Evolutionary conservation across 2,888 invertebrate genomes (phyloP).

Genomic region (Agrochola macilenta): DNA sequence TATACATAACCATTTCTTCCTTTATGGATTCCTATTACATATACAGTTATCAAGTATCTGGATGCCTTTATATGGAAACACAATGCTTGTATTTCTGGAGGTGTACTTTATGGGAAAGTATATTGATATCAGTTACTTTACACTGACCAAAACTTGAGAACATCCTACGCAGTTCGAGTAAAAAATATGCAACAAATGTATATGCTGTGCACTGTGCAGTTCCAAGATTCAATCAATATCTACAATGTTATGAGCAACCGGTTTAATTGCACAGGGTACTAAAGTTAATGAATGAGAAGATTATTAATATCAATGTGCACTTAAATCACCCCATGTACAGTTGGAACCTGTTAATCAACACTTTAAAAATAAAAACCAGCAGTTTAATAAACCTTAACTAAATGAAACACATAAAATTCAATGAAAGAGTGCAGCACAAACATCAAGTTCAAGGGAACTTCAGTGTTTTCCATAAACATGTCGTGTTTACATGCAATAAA

Average conservation of each 20-base stretch:
- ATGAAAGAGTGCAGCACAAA: slow-evolving; percentile 53
- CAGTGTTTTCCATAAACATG: slow-evolving; percentile 72
- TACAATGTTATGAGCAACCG: slow-evolving; percentile 9
- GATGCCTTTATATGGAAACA: slow-evolving; percentile 27
- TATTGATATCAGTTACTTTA: slow-evolving; percentile 13
- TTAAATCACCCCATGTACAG: slow-evolving; percentile 29
- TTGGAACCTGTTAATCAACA: slow-evolving; percentile 31
- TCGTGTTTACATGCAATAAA: slow-evolving; percentile 78
- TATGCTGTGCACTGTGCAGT: background rate
- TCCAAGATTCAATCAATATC: slow-evolving; percentile 27
- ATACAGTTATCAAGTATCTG: slow-evolving; percentile 48
- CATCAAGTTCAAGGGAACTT: slow-evolving; percentile 68
- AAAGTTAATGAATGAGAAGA: slow-evolving; percentile 39
- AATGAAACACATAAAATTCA: slow-evolving; percentile 55
- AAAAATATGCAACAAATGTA: background rate
- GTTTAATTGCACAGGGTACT: slow-evolving; percentile 31
- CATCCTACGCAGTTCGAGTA: background rate
- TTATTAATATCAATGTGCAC: slow-evolving; percentile 36
- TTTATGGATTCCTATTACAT: slow-evolving; percentile 57
- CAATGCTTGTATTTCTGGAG: slow-evolving; percentile 18
- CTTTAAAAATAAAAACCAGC: slow-evolving; percentile 30
- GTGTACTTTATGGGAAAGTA: slow-evolving; percentile 15
- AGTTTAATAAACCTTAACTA: slow-evolving; percentile 45
- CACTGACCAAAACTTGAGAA: background rate
- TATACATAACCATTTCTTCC: slow-evolving; percentile 67